A percentile compares a stretch with the other conserved stretches of the same genome.
phyloP scores from a whole-genome alignment of 2,797 vertebrate species.

The Nyctibius grandis region DNA sequence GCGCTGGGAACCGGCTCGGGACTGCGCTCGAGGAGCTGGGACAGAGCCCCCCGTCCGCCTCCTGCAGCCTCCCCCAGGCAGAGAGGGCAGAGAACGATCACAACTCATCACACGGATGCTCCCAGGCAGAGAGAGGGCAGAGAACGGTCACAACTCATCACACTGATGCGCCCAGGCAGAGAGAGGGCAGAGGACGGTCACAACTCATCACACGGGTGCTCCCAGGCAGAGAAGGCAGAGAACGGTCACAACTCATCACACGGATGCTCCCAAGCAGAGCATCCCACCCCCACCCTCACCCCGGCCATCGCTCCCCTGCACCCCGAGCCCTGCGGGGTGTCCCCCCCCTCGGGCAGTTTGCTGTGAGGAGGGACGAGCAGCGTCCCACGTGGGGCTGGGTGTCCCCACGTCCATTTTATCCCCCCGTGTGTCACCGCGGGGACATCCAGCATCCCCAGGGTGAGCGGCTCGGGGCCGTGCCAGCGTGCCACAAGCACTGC shows the following conservation, averaged over 20 bases:
- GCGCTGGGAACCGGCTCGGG: background rate
- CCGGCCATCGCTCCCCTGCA: accelerated
- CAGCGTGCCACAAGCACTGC: accelerated
- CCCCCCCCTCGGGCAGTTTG: background rate
- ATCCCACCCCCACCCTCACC: accelerated
- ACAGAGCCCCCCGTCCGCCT: accelerated
- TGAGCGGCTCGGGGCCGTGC: accelerated
- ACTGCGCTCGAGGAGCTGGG: background rate
- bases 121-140: no score
- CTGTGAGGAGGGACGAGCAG: background rate
- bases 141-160: background rate
- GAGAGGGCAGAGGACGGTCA: background rate
- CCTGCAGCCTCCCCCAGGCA: background rate
- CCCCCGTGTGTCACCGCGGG: background rate
- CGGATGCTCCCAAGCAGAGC: accelerated
- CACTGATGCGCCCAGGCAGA: background rate
- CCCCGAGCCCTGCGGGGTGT: background rate
- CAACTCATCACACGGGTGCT: background rate
- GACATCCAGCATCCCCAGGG: background rate
- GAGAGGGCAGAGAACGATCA: background rate
- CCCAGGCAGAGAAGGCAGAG: background rate
- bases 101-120: background rate
- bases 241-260: background rate
- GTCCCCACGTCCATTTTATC: background rate
- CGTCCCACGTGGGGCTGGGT: background rate